Evolutionary conservation across 1,140 invertebrate species (phyloP).

Genomic region (Subanguina moxae): DNA sequence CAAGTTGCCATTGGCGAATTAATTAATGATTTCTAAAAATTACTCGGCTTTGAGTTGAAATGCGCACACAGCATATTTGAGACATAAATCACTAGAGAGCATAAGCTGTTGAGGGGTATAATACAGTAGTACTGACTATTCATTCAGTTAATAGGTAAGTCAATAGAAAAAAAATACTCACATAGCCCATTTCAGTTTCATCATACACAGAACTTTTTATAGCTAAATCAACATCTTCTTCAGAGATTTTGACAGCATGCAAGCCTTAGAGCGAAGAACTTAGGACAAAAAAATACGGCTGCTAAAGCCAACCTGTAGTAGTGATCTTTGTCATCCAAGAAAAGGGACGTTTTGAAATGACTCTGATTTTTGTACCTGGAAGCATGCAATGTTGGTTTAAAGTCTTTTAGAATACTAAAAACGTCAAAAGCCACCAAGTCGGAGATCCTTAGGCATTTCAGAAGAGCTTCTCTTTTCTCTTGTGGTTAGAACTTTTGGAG

Average conservation of each 20-base stretch:
- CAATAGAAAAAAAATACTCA: not conserved
- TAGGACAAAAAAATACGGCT: not conserved
- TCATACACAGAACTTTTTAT: not conserved
- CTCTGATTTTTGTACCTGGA: constrained; percentile 4
- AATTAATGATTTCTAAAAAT: no score
- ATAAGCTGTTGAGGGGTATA: no score
- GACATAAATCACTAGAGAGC: no score
- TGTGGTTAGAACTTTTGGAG: not conserved
- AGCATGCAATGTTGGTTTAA: no score
- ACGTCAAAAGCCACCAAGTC: not conserved
- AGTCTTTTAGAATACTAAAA: no score
- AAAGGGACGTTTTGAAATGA: constrained; percentile 3
- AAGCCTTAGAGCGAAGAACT: not conserved
- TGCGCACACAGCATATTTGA: no score
- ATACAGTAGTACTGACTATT: no score
- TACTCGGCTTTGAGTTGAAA: no score
- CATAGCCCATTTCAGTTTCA: not conserved
- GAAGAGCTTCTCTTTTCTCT: constrained; percentile 2
- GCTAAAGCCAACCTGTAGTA: not conserved
- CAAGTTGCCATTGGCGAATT: no score
- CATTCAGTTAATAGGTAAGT: no score
- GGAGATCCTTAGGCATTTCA: constrained; percentile 2
- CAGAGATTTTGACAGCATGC: not conserved
- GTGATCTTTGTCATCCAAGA: constrained; percentile 7
- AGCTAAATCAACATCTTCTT: not conserved